phyloP scores from a whole-genome alignment of 2,797 vertebrate species.

The Choloepus didactylus region DNA sequence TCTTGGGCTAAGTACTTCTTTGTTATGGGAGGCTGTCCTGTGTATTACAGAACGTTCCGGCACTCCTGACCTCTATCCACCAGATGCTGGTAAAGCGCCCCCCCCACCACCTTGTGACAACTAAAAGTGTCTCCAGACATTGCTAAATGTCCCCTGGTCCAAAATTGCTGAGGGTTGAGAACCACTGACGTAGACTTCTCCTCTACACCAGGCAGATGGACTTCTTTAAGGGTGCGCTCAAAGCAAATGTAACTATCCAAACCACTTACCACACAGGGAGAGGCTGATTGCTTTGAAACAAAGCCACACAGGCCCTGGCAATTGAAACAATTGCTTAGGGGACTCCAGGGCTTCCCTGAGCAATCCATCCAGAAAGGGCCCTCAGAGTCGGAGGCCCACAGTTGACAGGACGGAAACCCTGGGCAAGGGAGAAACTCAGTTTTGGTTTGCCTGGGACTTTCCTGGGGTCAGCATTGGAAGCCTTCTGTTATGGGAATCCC shows the following conservation, averaged over 20 bases:
- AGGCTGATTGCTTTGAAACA: neutral
- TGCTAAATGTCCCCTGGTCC: too few species aligned
- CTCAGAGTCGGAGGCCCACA: accelerated
- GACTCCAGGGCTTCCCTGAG: neutral
- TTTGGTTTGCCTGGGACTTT: neutral
- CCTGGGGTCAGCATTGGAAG: neutral
- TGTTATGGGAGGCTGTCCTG: too few species aligned
- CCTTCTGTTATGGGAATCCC: neutral
- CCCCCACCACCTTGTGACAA: neutral
- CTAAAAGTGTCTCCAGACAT: neutral
- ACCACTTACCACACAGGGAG: neutral
- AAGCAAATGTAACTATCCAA: neutral
- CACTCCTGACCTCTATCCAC: neutral
- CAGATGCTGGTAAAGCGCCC: neutral
- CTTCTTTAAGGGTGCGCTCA: neutral
- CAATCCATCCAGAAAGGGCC: neutral
- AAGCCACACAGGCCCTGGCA: accelerated
- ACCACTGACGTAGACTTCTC: neutral
- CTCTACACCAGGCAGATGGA: neutral
- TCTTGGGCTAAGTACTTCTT: neutral
- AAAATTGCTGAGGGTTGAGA: neutral
- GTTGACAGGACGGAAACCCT: accelerated
- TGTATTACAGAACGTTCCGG: neutral
- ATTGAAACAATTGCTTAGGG: accelerated
- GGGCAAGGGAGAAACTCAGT: neutral